Base-by-base conservation (phyloP, 2,797 vertebrate genomes). In the Hyperoplus immaculatus region DNA sequence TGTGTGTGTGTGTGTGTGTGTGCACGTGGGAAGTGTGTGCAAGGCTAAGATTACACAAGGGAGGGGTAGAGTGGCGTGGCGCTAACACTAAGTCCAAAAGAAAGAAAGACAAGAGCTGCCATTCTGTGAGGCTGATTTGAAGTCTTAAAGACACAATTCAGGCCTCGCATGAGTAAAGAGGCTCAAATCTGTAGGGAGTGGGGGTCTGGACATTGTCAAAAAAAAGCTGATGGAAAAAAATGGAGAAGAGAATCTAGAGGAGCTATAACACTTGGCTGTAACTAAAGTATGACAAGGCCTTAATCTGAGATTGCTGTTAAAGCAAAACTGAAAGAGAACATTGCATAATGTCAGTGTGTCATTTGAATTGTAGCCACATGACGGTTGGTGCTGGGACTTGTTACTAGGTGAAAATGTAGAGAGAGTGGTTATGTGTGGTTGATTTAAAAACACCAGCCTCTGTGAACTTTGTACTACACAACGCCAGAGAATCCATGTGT, bases 41-140 rank as follows among this genome's bases (percentile, higher is more conserved):
- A 58, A 8, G 43, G 73, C 69, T 90, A 83, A 78, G 62, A 71
- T 90, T 89, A 91, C 91, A 82, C 7, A 67, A 80, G 84, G 89
- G 85, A 82, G 88, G 90, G 82, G 77, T 15, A 16, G 60, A 72
- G 15, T n/a, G 64, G 56, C 21, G 56, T 21, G 61, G 75, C 1
- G 4, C 53, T 61, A 29, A 4, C 5, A 21, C 53, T 72, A 13
- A 54, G 72, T 47, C 70, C 63, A 45, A n/a, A 29, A 29, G 29
- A 29, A 29, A 67, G 54, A 66, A 42, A 72, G 46, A 58, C 29
- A 9, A 15, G 46, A 69, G 53, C 54, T 42, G 41, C 56, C 41
- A 72, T 72, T 46, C n/a, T 41, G 58, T 41, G 38, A n/a, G 10
- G 39, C 12, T n/a, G 0, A 49, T 69, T 81, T 57, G 4, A 36